Conservation (phyloP, 2,113 vertebrate species). For the Hippocampus barbouri region DNA sequence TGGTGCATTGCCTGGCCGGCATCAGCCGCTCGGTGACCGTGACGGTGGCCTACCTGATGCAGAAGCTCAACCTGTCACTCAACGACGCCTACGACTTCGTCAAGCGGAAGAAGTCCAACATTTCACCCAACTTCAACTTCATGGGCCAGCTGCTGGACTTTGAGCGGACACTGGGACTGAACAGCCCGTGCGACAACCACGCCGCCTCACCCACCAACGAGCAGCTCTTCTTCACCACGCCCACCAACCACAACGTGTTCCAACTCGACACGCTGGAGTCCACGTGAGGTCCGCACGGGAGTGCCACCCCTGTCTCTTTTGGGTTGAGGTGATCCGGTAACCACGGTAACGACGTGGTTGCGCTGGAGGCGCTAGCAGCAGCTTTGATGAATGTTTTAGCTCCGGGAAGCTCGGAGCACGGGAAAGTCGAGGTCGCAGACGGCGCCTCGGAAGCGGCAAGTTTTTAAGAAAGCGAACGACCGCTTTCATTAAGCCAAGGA, state of each 20-base stretch:
- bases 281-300: slow-evolving; percentile 78
- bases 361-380: slow-evolving; percentile 33
- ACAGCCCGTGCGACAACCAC: slow-evolving; percentile 93
- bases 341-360: slow-evolving; percentile 42
- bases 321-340: slow-evolving; percentile 32
- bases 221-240: slow-evolving; percentile 96
- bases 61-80: slow-evolving; percentile 98
- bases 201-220: slow-evolving; percentile 73
- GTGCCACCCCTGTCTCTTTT: background rate
- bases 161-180: slow-evolving; percentile 94
- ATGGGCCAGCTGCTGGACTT: slow-evolving; percentile 99
- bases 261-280: slow-evolving; percentile 94
- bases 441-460: slow-evolving; percentile 13
- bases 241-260: slow-evolving; percentile 95
- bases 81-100: slow-evolving; percentile 98
- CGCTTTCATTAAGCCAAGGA: slow-evolving; percentile 16
- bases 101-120: slow-evolving; percentile 98
- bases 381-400: slow-evolving; percentile 65
- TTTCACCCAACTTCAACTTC: slow-evolving; percentile 99
- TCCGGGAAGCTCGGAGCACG: slow-evolving; percentile 35
- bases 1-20: slow-evolving; percentile 96
- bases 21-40: slow-evolving; percentile 98
- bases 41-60: slow-evolving; percentile 99
- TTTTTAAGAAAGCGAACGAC: slow-evolving; percentile 12
- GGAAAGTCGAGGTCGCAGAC: slow-evolving; percentile 45